A percentile compares a stretch with the other conserved stretches of the same genome.
phyloP scores from a whole-genome alignment of 2,888 invertebrate genomes.

The Achlya flavicornis region DNA sequence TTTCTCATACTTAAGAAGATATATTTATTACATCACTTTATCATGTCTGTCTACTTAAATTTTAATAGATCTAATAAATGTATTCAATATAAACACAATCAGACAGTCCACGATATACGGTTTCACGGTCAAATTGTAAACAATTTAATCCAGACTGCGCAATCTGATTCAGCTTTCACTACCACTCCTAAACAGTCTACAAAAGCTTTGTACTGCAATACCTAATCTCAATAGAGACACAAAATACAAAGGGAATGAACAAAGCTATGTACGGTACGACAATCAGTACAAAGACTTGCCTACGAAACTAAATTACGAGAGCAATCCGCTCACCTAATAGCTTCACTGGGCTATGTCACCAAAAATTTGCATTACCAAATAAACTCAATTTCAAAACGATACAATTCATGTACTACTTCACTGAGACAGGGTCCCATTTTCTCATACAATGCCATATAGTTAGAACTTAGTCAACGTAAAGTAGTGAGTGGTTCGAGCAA shows the following conservation, averaged over 20 bases:
- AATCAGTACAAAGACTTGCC: constrained; percentile 73
- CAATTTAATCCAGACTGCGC: constrained; percentile 31
- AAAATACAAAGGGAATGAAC: constrained; percentile 66
- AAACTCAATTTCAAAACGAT: constrained; percentile 52
- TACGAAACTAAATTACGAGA: constrained; percentile 80
- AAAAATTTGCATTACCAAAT: constrained; percentile 73
- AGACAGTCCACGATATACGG: not conserved
- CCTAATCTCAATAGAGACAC: constrained; percentile 56
- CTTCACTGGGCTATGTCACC: constrained; percentile 74
- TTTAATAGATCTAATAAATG: not conserved
- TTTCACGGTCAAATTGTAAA: constrained; percentile 14
- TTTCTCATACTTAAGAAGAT: no score
- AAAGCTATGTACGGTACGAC: constrained; percentile 55
- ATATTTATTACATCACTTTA: not conserved
- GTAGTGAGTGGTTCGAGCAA: constrained; percentile 50
- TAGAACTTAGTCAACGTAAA: constrained; percentile 55
- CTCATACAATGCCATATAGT: constrained; percentile 14
- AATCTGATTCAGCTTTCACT: constrained; percentile 54
- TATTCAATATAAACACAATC: not conserved
- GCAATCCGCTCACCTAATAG: constrained; percentile 77
- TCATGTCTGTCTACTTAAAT: not conserved
- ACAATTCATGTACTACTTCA: constrained; percentile 32
- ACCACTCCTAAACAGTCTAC: constrained; percentile 46
- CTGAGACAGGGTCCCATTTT: constrained; percentile 55
- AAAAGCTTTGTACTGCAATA: constrained; percentile 38